Conservation (phyloP, 2,888 invertebrate species). For the Escarpia spicata region DNA sequence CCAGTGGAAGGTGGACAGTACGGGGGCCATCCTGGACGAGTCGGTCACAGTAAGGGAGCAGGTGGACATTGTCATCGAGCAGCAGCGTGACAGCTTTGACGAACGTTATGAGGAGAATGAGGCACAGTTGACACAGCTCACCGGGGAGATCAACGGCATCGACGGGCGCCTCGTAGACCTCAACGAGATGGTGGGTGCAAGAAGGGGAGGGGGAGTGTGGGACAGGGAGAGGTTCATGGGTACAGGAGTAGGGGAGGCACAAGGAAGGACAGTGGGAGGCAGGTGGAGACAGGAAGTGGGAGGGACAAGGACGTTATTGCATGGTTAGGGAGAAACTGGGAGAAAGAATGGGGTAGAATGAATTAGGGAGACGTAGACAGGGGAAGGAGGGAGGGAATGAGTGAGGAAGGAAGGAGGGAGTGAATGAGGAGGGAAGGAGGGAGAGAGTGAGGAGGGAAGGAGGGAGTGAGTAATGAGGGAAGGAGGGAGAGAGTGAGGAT, state of each 20-base stretch:
- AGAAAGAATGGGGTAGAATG: background rate
- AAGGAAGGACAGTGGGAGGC: background rate
- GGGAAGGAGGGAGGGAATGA: background rate
- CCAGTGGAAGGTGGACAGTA: constrained; percentile 65
- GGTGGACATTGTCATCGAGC: constrained; percentile 57
- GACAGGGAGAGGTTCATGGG: background rate
- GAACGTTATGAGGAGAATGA: constrained; percentile 79
- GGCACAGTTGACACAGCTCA: constrained; percentile 75
- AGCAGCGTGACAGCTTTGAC: constrained; percentile 72
- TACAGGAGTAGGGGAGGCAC: background rate
- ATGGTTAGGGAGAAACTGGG: background rate
- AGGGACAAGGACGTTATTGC: background rate
- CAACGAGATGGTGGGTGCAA: constrained; percentile 77
- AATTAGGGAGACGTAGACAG: background rate
- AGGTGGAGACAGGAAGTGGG: background rate
- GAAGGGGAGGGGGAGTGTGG: background rate
- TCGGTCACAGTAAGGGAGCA: constrained; percentile 62
- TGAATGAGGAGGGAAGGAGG: background rate
- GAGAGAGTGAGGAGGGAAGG: background rate
- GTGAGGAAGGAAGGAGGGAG: background rate
- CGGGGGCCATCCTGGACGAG: constrained; percentile 64
- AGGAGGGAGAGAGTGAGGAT: background rate
- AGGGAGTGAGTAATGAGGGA: background rate
- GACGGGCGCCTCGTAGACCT: constrained; percentile 82
- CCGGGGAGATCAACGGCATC: constrained; percentile 75